Evolutionary conservation across 1,140 invertebrate genomes (phyloP).

Genomic region (Drosophila aff.): DNA sequence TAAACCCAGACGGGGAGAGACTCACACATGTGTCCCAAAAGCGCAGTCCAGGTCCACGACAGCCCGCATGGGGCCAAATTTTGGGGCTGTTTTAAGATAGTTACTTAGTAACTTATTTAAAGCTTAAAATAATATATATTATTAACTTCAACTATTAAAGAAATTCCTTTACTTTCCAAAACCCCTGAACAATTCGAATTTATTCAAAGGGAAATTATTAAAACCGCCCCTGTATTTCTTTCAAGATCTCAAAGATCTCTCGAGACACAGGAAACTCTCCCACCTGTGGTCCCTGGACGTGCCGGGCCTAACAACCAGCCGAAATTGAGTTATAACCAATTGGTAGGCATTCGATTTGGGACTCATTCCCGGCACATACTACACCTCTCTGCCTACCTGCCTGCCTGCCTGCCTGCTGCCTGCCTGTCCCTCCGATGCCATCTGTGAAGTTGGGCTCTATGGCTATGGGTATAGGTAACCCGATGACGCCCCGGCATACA

Average conservation of each 20-base stretch:
- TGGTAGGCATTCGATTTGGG: conserved; percentile 36
- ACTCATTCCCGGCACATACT: conserved; percentile 15
- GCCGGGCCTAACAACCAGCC: conserved; percentile 37
- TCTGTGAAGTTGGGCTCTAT: conserved; percentile 35
- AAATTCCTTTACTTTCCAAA: too few species aligned
- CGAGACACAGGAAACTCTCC: conserved; percentile 34
- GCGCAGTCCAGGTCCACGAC: conserved; percentile 4
- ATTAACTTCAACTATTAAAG: neutral
- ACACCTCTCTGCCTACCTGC: conserved; percentile 25
- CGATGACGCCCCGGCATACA: conserved; percentile 68
- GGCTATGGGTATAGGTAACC: conserved; percentile 62
- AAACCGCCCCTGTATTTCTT: conserved; percentile 3
- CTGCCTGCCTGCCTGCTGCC: neutral
- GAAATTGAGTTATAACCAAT: conserved; percentile 77
- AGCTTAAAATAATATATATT: neutral
- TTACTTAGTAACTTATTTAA: neutral
- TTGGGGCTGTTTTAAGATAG: neutral
- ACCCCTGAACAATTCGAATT: neutral
- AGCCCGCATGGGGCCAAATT: conserved; percentile 25
- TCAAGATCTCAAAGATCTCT: neutral
- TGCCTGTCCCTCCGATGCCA: conserved; percentile 45
- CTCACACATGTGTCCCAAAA: conserved; percentile 18
- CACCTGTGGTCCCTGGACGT: conserved; percentile 32
- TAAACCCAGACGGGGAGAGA: neutral
- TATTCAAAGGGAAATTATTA: neutral